These are phyloP conservation scores for Mesochorus sp. DNA, from an alignment of 2,888 invertebrate genomes.

Conservation along the genomic window DNA sequence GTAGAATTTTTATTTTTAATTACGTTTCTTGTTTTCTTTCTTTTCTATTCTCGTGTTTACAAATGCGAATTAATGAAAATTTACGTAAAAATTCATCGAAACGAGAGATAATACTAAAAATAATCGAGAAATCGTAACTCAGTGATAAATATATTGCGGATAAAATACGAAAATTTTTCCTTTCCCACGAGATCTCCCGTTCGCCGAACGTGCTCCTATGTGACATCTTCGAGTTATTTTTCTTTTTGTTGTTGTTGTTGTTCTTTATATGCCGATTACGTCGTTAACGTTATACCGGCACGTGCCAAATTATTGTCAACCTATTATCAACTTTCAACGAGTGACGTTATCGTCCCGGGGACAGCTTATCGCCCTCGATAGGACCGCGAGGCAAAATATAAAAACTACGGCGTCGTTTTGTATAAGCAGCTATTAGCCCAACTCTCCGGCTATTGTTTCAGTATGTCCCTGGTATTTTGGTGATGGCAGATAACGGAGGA, in stretches of 20 bases:
- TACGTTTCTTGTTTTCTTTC: not conserved
- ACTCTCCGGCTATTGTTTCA: conserved; percentile 32
- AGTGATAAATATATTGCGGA: not conserved
- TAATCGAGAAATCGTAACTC: no score
- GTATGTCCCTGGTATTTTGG: conserved; percentile 77
- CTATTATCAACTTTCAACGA: conserved; percentile 12
- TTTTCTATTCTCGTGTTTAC: not conserved
- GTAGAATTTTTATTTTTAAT: not conserved
- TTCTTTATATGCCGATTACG: not conserved
- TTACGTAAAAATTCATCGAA: no score
- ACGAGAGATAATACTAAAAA: no score
- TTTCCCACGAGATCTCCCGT: conserved; percentile 4
- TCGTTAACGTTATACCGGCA: not conserved
- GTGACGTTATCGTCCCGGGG: conserved; percentile 13
- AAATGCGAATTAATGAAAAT: no score
- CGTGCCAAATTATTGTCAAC: conserved; percentile 20
- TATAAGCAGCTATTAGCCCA: not conserved
- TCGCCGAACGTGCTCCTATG: conserved; percentile 39
- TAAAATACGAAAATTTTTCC: not conserved
- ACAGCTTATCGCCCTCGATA: not conserved
- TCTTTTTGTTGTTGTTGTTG: not conserved
- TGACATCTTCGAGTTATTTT: conserved; percentile 41
- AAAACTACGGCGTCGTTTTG: not conserved
- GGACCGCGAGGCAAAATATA: no score
- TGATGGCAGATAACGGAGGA: conserved; percentile 82